Percentiles rank a stretch among this genome's conserved stretches.
Evolutionary conservation across 1,140 invertebrate species (phyloP).

Genomic region (Trachymyrmex septentrionalis): DNA sequence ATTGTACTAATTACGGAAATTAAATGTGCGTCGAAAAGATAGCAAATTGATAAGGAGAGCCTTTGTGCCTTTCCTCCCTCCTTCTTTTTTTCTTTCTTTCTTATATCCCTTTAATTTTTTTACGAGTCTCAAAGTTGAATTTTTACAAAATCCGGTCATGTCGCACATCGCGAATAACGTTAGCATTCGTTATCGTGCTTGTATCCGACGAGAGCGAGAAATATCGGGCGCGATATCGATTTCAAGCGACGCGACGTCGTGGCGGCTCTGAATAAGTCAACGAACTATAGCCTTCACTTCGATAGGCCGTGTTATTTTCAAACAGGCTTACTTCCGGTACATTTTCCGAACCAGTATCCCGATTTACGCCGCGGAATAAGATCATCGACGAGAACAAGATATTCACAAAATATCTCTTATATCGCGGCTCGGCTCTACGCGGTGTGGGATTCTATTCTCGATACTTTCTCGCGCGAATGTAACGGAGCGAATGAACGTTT

Average conservation of each 20-base stretch:
- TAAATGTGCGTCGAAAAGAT: neutral
- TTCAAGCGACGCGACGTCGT: constrained; percentile 47
- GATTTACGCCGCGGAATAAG: neutral
- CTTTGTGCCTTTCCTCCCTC: too few species aligned
- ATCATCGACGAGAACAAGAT: neutral
- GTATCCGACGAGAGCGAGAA: constrained; percentile 43
- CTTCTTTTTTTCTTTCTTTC: too few species aligned
- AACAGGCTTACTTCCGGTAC: constrained; percentile 54
- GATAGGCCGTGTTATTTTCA: constrained; percentile 50
- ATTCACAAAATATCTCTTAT: neutral
- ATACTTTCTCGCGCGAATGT: neutral
- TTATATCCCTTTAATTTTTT: neutral
- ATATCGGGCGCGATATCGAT: constrained; percentile 55
- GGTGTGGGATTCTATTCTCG: neutral
- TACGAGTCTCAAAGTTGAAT: neutral
- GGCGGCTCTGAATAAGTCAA: constrained; percentile 58
- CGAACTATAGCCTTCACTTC: constrained; percentile 55
- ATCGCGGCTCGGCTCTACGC: neutral
- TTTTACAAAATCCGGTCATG: constrained; percentile 3
- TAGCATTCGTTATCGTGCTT: constrained; percentile 35
- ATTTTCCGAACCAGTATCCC: constrained; percentile 37
- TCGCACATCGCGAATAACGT: constrained; percentile 23
- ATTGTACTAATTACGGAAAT: neutral
- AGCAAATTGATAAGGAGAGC: neutral
- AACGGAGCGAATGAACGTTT: neutral